phyloP scores from a whole-genome alignment of 2,113 vertebrate species.

The Percina caprodes region DNA sequence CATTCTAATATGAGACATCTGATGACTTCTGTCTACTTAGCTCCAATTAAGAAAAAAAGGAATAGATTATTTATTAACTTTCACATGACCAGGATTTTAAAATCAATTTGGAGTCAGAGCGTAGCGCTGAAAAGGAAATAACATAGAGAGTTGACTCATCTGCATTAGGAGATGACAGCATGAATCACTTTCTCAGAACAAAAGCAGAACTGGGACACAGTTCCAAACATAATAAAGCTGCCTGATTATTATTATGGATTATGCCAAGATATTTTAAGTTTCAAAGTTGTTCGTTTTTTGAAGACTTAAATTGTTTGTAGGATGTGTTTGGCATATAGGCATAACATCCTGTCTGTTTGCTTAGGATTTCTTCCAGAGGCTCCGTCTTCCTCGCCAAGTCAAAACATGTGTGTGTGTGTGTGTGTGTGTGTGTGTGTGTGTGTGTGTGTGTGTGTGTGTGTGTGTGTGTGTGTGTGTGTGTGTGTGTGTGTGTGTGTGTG shows the following conservation, averaged over 20 bases:
- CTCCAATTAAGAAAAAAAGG: neutral
- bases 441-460: too few species aligned
- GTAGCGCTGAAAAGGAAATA: conserved; percentile 20
- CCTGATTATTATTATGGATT: conserved; percentile 20
- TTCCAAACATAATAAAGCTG: conserved; percentile 10
- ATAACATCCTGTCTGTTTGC: neutral
- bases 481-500: neutral
- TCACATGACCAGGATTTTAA: conserved; percentile 1
- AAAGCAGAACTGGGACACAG: neutral
- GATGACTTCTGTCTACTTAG: conserved; percentile 1
- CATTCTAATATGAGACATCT: neutral
- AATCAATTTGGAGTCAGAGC: conserved; percentile 7
- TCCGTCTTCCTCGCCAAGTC: neutral
- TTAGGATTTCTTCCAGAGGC: neutral
- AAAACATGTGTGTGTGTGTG: neutral
- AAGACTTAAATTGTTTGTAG: neutral
- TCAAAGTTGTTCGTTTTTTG: neutral
- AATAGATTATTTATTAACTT: neutral
- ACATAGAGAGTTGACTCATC: conserved; percentile 38
- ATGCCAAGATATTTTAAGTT: conserved; percentile 21
- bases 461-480: too few species aligned
- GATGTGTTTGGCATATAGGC: neutral
- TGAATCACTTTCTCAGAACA: conserved; percentile 30
- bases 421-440: too few species aligned
- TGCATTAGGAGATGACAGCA: conserved; percentile 4